Conservation (phyloP, 2,113 vertebrate genomes). For the Steatornis caripensis region DNA sequence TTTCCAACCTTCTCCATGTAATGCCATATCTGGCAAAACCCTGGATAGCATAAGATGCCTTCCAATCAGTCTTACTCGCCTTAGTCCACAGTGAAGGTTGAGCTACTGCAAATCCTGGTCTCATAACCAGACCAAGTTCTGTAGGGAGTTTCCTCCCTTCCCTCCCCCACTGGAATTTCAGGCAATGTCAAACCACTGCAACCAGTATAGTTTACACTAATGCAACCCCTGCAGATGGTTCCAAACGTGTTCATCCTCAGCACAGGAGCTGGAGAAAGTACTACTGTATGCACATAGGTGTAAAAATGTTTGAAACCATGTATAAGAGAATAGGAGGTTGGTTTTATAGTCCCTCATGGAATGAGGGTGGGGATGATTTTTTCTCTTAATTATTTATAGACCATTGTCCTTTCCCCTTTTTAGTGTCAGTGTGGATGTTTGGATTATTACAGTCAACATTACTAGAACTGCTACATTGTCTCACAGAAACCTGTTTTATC, state of each 20-base stretch:
- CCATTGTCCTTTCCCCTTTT: neutral
- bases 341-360: neutral
- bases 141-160: neutral
- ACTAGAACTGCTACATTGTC: neutral
- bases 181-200: neutral
- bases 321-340: neutral
- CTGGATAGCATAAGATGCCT: neutral
- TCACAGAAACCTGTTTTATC: neutral
- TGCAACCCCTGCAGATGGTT: neutral
- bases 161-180: neutral
- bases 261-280: neutral
- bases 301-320: neutral
- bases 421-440: neutral
- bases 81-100: neutral
- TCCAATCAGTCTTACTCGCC: neutral
- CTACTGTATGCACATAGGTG: rapidly evolving
- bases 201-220: neutral
- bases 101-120: neutral
- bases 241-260: neutral
- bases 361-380: neutral
- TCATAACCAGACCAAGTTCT: neutral
- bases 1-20: neutral
- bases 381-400: conserved; percentile 61
- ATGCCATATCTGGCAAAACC: neutral
- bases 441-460: neutral